Conservation (phyloP, 2,888 invertebrate species). For the Zootermopsis nevadensis region DNA sequence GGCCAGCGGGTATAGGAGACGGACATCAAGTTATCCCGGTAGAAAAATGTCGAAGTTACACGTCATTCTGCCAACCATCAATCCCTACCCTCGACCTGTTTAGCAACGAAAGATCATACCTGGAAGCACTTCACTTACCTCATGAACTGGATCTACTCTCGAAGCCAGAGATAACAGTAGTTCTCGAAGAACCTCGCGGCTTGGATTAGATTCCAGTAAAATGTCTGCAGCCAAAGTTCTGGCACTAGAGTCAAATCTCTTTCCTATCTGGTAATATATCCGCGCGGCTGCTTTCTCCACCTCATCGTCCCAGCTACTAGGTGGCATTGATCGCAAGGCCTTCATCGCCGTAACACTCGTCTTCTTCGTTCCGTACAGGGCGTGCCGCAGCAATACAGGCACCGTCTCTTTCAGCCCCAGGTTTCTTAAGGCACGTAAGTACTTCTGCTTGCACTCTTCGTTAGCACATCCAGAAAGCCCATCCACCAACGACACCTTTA, state of each 20-base stretch:
- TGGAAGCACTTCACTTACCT: slow-evolving; percentile 57
- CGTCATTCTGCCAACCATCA: too few species aligned
- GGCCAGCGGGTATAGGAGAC: too few species aligned
- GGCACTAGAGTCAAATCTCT: slow-evolving; percentile 75
- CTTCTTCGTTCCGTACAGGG: slow-evolving; percentile 65
- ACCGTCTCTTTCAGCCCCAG: slow-evolving; percentile 71
- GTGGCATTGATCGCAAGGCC: slow-evolving; percentile 70
- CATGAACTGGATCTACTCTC: slow-evolving; percentile 68
- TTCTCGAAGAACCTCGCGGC: slow-evolving; percentile 66
- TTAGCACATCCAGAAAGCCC: slow-evolving; percentile 67
- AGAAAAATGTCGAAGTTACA: too few species aligned
- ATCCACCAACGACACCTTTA: slow-evolving; percentile 60
- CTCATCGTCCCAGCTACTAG: slow-evolving; percentile 60
- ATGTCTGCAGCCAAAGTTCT: slow-evolving; percentile 78
- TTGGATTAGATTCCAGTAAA: slow-evolving; percentile 71
- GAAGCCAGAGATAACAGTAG: slow-evolving; percentile 65
- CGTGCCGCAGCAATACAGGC: slow-evolving; percentile 69
- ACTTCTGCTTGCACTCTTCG: slow-evolving; percentile 70
- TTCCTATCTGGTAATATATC: slow-evolving; percentile 71
- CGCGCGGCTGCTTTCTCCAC: slow-evolving; percentile 66
- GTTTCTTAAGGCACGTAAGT: slow-evolving; percentile 77
- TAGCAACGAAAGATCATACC: too few species aligned
- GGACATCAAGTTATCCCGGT: too few species aligned
- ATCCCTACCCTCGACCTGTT: too few species aligned
- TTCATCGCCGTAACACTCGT: slow-evolving; percentile 76